phyloP scores from a whole-genome alignment of 1,140 invertebrate genomes.

The Hylaeus volcanicus region DNA sequence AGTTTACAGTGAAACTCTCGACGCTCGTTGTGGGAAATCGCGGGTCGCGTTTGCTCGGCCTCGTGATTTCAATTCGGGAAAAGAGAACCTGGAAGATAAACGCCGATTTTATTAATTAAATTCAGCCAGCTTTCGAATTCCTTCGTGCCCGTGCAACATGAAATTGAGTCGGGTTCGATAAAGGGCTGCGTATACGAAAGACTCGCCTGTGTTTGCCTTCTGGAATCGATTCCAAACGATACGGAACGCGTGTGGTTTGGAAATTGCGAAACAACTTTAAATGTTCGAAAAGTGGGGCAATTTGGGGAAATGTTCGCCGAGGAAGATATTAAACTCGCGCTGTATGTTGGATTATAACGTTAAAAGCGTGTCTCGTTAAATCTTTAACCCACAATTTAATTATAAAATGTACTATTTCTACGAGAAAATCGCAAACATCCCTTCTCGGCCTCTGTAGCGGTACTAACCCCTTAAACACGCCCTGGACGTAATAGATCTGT shows the following conservation, averaged over 20 bases:
- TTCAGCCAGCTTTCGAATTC: not conserved
- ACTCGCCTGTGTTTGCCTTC: not conserved
- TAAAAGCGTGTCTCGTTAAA: too few relatives aligned
- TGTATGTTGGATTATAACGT: too few relatives aligned
- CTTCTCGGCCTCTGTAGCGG: too few relatives aligned
- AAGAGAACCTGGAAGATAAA: not conserved
- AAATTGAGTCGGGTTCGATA: not conserved
- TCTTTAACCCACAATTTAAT: too few relatives aligned
- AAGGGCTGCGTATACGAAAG: not conserved
- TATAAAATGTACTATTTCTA: too few relatives aligned
- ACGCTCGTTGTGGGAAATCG: not conserved
- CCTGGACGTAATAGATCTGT: conserved; percentile 56
- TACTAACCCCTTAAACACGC: conserved; percentile 8
- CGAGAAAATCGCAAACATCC: too few relatives aligned
- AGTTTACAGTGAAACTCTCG: conserved; percentile 10
- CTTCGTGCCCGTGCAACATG: not conserved
- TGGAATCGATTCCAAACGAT: not conserved
- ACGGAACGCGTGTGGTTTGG: too few relatives aligned
- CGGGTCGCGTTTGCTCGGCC: not conserved
- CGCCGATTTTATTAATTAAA: conserved; percentile 2
- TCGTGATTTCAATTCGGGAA: not conserved
- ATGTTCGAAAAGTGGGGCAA: too few relatives aligned
- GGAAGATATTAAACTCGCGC: too few relatives aligned
- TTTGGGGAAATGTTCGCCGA: too few relatives aligned
- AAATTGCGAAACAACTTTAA: too few relatives aligned